Percentiles rank a stretch among this genome's conserved stretches.
Evolutionary conservation across 1,140 invertebrate species (phyloP).

Genomic region (Diploscapter pachys): DNA sequence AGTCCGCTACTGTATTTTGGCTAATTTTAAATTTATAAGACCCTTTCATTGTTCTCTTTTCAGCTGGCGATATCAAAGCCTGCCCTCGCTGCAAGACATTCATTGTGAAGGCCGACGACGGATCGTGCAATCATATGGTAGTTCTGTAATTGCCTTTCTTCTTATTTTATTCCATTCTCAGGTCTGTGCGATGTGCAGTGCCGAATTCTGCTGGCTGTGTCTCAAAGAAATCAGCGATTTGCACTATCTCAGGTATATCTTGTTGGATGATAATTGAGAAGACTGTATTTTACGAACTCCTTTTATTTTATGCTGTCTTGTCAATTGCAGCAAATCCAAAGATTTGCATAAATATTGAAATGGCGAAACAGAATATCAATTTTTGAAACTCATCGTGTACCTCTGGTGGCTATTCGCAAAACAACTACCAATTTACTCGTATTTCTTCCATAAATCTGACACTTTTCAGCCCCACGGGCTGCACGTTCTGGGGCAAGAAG

Average conservation of each 20-base stretch:
- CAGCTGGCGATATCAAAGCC: slow-evolving; percentile 66
- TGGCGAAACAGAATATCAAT: no score
- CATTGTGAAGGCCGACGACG: slow-evolving; percentile 96
- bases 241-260: slow-evolving; percentile 72
- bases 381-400: no score
- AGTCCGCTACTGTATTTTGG: neutral
- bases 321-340: no score
- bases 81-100: slow-evolving; percentile 78
- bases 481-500: slow-evolving; percentile 98
- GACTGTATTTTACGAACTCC: no score
- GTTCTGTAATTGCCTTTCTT: no score
- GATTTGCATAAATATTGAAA: no score
- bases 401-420: no score
- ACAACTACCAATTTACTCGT: no score
- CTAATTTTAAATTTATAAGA: neutral
- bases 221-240: slow-evolving; percentile 97
- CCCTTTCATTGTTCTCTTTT: slow-evolving; percentile 13
- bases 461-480: slow-evolving; percentile 83
- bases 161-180: no score
- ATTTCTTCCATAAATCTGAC: no score
- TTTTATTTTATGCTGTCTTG: no score
- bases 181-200: slow-evolving; percentile 82
- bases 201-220: slow-evolving; percentile 97
- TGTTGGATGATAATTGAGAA: no score
- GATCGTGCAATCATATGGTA: slow-evolving; percentile 91